These are phyloP conservation scores for Bembecia ichneumoniformis DNA, from an alignment of 2,888 invertebrate species.

Conservation along the genomic window DNA sequence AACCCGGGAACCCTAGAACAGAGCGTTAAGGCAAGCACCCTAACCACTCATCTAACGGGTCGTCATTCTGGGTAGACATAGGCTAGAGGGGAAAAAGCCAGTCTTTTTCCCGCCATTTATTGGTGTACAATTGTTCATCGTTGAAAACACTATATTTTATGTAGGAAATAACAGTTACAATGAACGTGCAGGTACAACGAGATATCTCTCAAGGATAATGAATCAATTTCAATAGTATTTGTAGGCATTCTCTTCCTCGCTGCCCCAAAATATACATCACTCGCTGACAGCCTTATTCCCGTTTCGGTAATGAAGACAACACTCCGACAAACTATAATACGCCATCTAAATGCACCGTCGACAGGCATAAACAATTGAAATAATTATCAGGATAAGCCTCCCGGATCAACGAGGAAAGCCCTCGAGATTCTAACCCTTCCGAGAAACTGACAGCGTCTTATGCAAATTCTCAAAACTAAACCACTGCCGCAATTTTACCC, in stretches of 20 bases:
- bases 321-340: constrained; percentile 67
- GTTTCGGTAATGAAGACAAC: constrained; percentile 57
- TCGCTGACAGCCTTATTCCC: constrained; percentile 36
- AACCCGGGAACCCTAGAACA: no score
- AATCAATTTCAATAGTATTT: no score
- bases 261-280: constrained; percentile 48
- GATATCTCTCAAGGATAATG: no score
- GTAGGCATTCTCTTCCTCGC: constrained; percentile 10
- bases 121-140: no score
- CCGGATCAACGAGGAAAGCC: constrained; percentile 58
- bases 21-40: no score
- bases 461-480: constrained; percentile 66
- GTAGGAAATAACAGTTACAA: no score
- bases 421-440: constrained; percentile 68
- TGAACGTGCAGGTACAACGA: no score
- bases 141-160: no score
- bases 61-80: neutral
- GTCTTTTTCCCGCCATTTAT: no score
- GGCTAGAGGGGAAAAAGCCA: no score
- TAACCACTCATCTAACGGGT: no score
- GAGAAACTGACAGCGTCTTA: constrained; percentile 64
- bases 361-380: constrained; percentile 73
- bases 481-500: constrained; percentile 11
- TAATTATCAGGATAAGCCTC: constrained; percentile 70
- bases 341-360: constrained; percentile 69